Evolutionary conservation across 2,113 vertebrate genomes (phyloP), one percentile per base, ranked within the genome.

Genomic region (Gyps fulvus): DNA sequence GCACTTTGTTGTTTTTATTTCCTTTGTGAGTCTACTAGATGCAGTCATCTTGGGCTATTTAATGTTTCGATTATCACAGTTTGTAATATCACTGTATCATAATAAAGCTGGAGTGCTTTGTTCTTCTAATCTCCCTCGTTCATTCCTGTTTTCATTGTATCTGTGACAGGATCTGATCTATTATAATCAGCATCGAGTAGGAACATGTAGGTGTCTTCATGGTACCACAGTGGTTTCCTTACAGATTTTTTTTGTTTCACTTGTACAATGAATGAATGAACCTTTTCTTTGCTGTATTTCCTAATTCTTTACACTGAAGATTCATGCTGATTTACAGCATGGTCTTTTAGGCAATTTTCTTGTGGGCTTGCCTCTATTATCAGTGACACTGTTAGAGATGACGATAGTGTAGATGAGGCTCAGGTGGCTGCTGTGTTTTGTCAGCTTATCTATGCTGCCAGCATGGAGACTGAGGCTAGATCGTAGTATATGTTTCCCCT

Each of bases 401-500:
- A 61, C 20, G 2, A 18, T 42, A 31, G 13, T 32, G 5, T 52
- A 49, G 25, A 40, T 59, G 26, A 71, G 22, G 18, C 17, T 80
- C 2, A 2, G 13, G 13, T 54, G 21, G 9, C 34, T 83, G 15
- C 31, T 7, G 4, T 52, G 3, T n/a, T 85, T 82, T 63, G 27
- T n/a, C 59, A 58, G 31, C 16, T 43, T 21, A 17, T 27, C 13
- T n/a, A 3, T 62, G 6, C 6, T 83, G 4, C 31, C 74, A 78
- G 11, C 4, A 27, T 18, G 23, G 27, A 85, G 32, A 19, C 11
- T 59, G n/a, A 16, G 25, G 20, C 4, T 83, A 34, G 13, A 70
- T 86, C 25, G 29, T 8, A 65, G 11, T 0, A 1, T 23, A 1
- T 23, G 6, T n/a, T 25, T 43, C 8, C 38, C 23, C 10, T 6